These are phyloP conservation scores for Champsocephalus esox DNA, from an alignment of 2,797 vertebrate species.

Conservation along the genomic window DNA sequence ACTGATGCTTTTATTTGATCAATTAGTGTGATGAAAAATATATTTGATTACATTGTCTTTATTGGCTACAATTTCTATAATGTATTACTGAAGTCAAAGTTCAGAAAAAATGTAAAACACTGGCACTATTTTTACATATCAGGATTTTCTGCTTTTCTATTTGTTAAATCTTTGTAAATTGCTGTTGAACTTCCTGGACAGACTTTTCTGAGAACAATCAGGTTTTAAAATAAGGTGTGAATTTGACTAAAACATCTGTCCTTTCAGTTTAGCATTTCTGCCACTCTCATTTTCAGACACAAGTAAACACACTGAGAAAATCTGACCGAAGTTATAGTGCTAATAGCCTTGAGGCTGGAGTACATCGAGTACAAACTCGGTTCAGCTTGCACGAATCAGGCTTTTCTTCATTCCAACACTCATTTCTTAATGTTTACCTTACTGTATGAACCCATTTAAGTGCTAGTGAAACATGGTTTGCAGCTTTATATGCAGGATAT, in stretches of 20 bases:
- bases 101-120: neutral
- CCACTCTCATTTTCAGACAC: conserved; percentile 2
- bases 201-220: neutral
- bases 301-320: conserved; percentile 35
- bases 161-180: neutral
- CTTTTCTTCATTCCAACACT: conserved; percentile 69
- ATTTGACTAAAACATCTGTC: neutral
- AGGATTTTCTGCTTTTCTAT: neutral
- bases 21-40: neutral
- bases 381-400: conserved; percentile 49
- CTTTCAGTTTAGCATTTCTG: neutral
- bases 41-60: conserved; percentile 4
- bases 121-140: neutral
- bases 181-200: neutral
- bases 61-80: neutral
- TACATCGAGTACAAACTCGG: conserved; percentile 42
- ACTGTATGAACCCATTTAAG: neutral
- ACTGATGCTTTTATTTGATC: too few species aligned
- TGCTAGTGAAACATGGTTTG: too few species aligned
- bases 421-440: conserved; percentile 18
- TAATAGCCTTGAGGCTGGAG: conserved; percentile 25
- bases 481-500: too few species aligned
- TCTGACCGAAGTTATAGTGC: neutral
- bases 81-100: neutral
- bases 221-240: neutral